A percentile compares a stretch with the other conserved stretches of the same genome.
These are phyloP conservation scores for Rutpela maculata DNA, from an alignment of 2,888 invertebrate genomes.

Conservation along the genomic window DNA sequence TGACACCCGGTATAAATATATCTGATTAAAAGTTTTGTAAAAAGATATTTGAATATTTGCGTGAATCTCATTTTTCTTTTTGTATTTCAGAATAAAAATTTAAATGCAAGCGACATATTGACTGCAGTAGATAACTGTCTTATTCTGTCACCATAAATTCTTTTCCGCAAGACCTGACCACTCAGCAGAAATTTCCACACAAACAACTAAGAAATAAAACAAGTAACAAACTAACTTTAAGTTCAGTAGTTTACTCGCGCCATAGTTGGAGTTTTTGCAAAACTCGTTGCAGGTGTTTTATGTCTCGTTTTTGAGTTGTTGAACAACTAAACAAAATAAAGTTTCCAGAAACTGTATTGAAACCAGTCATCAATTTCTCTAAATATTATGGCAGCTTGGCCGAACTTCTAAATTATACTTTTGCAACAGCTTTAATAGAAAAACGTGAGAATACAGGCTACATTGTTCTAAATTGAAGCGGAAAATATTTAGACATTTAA, in stretches of 20 bases:
- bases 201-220: constrained; percentile 34
- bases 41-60: too few species aligned
- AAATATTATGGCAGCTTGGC: not conserved
- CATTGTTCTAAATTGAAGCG: not conserved
- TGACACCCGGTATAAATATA: too few species aligned
- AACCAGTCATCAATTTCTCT: not conserved
- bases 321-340: constrained; percentile 28
- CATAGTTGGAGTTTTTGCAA: constrained; percentile 28
- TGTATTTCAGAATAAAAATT: not conserved
- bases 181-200: not conserved
- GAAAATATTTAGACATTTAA: not conserved
- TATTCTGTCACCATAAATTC: not conserved
- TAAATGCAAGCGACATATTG: not conserved
- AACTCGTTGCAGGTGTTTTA: constrained; percentile 37
- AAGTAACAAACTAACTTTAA: constrained; percentile 32
- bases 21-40: too few species aligned
- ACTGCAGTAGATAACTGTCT: not conserved
- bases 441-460: not conserved
- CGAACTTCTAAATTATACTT: constrained; percentile 3
- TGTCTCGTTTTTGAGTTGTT: constrained; percentile 38
- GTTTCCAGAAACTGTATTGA: constrained; percentile 23
- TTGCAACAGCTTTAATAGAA: not conserved
- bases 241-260: constrained; percentile 33
- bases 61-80: too few species aligned
- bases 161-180: not conserved